A percentile compares a stretch with the other conserved stretches of the same genome.
phyloP scores from a whole-genome alignment of 2,113 vertebrate genomes.

The Odocoileus virginianus region DNA sequence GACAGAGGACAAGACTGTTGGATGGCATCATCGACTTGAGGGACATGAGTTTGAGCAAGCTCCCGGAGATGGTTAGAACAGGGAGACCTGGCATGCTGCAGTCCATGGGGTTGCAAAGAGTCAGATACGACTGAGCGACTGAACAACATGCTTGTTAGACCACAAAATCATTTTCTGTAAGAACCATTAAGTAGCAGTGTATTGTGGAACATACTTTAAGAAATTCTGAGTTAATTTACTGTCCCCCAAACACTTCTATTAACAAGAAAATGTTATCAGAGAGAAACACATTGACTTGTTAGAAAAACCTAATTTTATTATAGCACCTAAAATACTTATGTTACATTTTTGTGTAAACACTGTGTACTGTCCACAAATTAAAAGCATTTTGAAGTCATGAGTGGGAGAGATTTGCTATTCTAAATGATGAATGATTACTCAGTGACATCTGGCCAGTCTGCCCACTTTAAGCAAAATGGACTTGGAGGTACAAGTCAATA shows the following conservation, averaged over 20 bases:
- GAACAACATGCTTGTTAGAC: background rate
- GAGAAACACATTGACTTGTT: background rate
- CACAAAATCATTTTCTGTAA: conserved; percentile 10
- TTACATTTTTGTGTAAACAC: background rate
- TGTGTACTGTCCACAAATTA: background rate
- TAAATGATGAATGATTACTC: background rate
- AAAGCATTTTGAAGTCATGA: background rate
- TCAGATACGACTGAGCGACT: background rate
- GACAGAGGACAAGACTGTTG: background rate
- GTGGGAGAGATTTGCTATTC: background rate
- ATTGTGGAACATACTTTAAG: background rate
- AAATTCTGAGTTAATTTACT: background rate
- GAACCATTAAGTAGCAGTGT: background rate
- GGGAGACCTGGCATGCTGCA: background rate
- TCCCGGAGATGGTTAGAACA: background rate
- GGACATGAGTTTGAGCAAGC: background rate
- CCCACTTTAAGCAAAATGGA: background rate
- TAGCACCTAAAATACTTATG: background rate
- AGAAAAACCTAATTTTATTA: conserved; percentile 15
- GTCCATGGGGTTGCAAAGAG: background rate
- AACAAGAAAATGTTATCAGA: background rate
- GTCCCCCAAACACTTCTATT: background rate
- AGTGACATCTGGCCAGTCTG: background rate
- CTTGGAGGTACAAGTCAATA: background rate
- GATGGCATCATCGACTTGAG: background rate